Base-by-base conservation (phyloP, 2,113 vertebrate species). In the Glareola pratincola region DNA sequence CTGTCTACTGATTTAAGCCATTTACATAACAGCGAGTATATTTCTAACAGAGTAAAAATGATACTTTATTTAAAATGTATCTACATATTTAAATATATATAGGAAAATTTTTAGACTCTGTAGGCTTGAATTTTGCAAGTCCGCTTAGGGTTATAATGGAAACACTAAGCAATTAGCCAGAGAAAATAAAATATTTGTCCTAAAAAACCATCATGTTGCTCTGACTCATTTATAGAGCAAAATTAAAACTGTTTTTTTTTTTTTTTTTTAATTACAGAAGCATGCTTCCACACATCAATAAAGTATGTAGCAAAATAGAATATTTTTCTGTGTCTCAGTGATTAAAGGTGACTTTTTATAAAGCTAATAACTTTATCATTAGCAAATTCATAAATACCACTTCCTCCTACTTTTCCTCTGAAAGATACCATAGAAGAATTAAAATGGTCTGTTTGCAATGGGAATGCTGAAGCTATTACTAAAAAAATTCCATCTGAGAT, bases 21-120 rank as follows among this genome's bases (percentile, higher is more conserved):
- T 48, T 74, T 80, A 51, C 5, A 1, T 34, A 64, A 34, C 10
- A 54, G 2, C 0, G 0, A 67, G 4, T 15, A 4, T 69, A 57
- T 60, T 77, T 80, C 50, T 84, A 80, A 71, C 6, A 39, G 4
- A 32, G 21, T 48, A 92, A 77, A 88, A 84, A 34, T 14, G 1
- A 0, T 63, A 34, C 24, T 24, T 73, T 73, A 26, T 68, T 91
- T 62, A 6, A 12, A 86, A 53, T 27, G 2, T 60, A 10, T 76
- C 7, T 48, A 6, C 45, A 8, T 51, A 54, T 79, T 79, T 76
- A 53, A 50, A 63, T 53, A 57, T 6, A 37, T 9, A 45, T n/a
- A 72, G 0, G 10, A 83, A 79, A 64, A 77, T 41, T 0, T 6
- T 27, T 71, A 56, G 15, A 59, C 14, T 64, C 22, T 8, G 12